Evolutionary conservation across 2,888 invertebrate species (phyloP).

Genomic region (Lapara coniferarum): DNA sequence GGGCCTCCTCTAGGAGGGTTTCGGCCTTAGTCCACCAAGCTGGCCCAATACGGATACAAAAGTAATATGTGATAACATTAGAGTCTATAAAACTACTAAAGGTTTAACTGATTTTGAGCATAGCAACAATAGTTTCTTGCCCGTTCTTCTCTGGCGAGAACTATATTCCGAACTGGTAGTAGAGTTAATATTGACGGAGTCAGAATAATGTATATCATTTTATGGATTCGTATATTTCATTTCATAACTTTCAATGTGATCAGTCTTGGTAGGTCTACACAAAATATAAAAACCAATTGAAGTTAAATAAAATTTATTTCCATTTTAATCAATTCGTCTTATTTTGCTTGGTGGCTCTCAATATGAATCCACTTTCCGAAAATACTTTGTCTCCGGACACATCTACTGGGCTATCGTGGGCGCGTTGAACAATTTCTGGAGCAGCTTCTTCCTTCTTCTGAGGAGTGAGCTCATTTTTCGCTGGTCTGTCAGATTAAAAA

Average conservation of each 20-base stretch:
- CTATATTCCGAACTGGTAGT: no score
- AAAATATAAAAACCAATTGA: no score
- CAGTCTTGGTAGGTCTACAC: no score
- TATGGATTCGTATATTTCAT: no score
- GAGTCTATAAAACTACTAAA: background rate
- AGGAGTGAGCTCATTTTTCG: slow-evolving; percentile 52
- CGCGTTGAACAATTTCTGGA: slow-evolving; percentile 39
- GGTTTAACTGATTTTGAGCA: no score
- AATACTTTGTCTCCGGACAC: slow-evolving; percentile 56
- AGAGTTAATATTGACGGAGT: no score
- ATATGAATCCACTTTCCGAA: slow-evolving; percentile 59
- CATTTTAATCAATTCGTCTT: slow-evolving; percentile 29
- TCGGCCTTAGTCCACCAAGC: no score
- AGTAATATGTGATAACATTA: background rate
- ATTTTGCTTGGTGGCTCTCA: slow-evolving; percentile 41
- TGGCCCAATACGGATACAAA: background rate
- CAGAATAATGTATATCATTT: no score
- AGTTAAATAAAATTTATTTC: slow-evolving; percentile 26
- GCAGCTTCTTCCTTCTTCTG: slow-evolving; percentile 36
- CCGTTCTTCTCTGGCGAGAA: no score
- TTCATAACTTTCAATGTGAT: no score
- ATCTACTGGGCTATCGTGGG: slow-evolving; percentile 41
- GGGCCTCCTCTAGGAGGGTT: no score
- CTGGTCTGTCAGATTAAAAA: slow-evolving; percentile 49
- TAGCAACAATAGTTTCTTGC: no score